Evolutionary conservation across 2,113 vertebrate genomes (phyloP), one percentile per base, ranked within the genome.

Genomic region (Diphyllodes magnificus): DNA sequence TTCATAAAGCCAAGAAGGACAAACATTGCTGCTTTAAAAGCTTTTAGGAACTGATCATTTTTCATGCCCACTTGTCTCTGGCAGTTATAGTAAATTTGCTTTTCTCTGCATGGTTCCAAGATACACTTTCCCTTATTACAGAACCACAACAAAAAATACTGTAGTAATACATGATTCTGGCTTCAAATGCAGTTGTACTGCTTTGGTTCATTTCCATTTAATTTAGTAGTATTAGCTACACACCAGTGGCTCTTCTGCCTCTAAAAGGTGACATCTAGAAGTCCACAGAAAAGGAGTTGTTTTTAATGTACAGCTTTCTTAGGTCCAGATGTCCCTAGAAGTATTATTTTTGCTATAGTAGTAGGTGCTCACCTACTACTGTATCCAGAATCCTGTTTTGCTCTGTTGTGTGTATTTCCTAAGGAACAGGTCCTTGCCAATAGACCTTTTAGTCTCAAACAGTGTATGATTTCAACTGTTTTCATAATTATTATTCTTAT

Each of bases 71-170:
- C 80, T 89, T 95, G 88, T 94, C 59, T 56, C 47, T 91, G 68
- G 69, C 77, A 92, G 84, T 91, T 92, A 86, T 31, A 95, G 91
- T 97, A 96, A 96, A 97, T 97, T 92, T 88, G 50, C 70, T 94
- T 70, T 82, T 94, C 90, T 91, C 82, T 86, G 68, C 63, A 65
- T 86, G 79, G 88, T 60, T 93, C 71, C 82, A 61, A 93, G 83
- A 93, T 92, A 96, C 90, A 57, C 75, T 91, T 95, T 79, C 31
- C 33, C 71, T 91, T 86, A 90, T 90, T 89, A 94, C 42, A 92
- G 68, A 96, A 87, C 77, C 61, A 83, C 50, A 91, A 85, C 47
- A 84, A 91, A 96, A 91, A 72, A 79, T 86, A 80, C 49, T 83
- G 77, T 92, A 91, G 40, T 86, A 92, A 79, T 76, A 61, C 44